A percentile compares a stretch with the other conserved stretches of the same genome.
phyloP scores from a whole-genome alignment of 2,797 vertebrate genomes.

The Synaphobranchus kaupii region DNA sequence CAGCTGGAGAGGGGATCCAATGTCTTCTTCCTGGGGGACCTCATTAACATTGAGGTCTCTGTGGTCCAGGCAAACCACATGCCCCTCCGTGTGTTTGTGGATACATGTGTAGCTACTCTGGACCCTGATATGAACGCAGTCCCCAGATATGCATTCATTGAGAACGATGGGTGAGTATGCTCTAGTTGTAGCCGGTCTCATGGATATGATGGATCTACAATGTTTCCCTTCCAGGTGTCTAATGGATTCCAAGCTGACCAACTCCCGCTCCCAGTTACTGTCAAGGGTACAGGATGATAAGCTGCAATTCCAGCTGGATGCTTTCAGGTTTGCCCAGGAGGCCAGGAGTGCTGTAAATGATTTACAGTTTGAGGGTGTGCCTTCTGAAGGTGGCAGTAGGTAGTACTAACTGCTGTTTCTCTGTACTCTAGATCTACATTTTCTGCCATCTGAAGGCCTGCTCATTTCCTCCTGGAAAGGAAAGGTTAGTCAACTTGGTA shows the following conservation, averaged over 20 bases:
- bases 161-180: slow-evolving; percentile 44
- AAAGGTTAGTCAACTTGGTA: not conserved
- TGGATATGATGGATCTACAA: not conserved
- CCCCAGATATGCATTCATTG: slow-evolving; percentile 36
- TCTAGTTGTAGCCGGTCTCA: not conserved
- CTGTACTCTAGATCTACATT: slow-evolving; percentile 45
- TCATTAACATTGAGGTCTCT: slow-evolving; percentile 24
- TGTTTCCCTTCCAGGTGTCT: slow-evolving; percentile 41
- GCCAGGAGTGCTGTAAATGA: slow-evolving; percentile 25
- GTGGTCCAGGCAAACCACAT: slow-evolving; percentile 18
- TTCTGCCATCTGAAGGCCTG: slow-evolving; percentile 65
- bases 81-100: slow-evolving; percentile 36
- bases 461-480: slow-evolving; percentile 47
- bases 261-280: slow-evolving; percentile 47
- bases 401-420: not conserved
- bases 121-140: slow-evolving; percentile 21
- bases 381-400: not conserved
- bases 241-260: slow-evolving; percentile 36
- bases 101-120: slow-evolving; percentile 39
- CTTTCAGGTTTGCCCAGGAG: slow-evolving; percentile 46
- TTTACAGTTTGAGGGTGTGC: not conserved
- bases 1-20: slow-evolving; percentile 20
- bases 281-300: slow-evolving; percentile 39
- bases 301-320: slow-evolving; percentile 45
- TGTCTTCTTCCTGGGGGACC: slow-evolving; percentile 31